Conservation (phyloP, 2,797 vertebrate genomes). For the Alosa sapidissima region DNA sequence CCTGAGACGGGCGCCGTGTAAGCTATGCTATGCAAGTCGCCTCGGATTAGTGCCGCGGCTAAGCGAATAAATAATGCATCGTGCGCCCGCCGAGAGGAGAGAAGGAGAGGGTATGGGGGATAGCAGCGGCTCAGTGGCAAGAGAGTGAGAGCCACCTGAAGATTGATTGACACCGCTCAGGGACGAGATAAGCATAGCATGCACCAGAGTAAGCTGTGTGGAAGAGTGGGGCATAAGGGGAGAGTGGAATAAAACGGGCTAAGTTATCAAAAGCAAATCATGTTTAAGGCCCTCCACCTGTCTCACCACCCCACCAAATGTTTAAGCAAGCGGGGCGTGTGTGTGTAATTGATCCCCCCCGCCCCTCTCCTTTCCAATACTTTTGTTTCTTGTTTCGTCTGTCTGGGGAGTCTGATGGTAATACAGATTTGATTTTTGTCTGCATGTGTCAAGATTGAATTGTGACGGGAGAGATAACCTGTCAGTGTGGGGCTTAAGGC, state of each 20-base stretch:
- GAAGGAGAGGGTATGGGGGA: neutral
- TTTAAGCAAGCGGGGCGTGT: neutral
- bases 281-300: slow-evolving; percentile 19
- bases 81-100: neutral
- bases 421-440: slow-evolving; percentile 19
- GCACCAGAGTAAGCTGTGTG: slow-evolving; percentile 18
- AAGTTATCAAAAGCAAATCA: slow-evolving; percentile 29
- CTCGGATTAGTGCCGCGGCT: slow-evolving; percentile 46
- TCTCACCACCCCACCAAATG: neutral
- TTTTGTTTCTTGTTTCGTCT: slow-evolving; percentile 8
- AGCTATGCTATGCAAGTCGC: slow-evolving; percentile 50
- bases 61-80: slow-evolving; percentile 41
- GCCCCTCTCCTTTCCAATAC: neutral
- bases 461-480: neutral
- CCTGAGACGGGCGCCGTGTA: slow-evolving; percentile 11
- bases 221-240: neutral
- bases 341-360: slow-evolving; percentile 32
- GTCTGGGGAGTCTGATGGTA: slow-evolving; percentile 26
- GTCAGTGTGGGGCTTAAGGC: neutral
- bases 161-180: neutral
- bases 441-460: slow-evolving; percentile 8
- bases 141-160: slow-evolving; percentile 26
- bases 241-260: neutral
- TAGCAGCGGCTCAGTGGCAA: neutral
- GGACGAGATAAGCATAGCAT: neutral